Base-by-base conservation (phyloP, 2,888 invertebrate species). In the Synanthedon vespiformis region DNA sequence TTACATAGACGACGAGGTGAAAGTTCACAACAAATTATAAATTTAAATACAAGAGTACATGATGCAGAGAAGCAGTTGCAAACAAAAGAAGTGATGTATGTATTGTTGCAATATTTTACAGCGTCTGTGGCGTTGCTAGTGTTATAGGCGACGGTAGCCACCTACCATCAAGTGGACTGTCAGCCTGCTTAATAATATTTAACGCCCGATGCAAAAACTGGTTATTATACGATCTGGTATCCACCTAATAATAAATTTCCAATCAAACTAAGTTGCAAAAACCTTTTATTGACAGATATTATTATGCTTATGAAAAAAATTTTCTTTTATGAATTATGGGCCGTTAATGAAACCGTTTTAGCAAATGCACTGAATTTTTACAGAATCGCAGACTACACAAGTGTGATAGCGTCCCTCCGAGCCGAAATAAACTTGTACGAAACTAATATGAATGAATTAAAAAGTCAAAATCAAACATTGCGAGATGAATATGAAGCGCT, bases 401-500 rank as follows among this genome's bases (percentile, higher is more conserved):
- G 90, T 51, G 77, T 89, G 58, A 93, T 92, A 76, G 89, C 87
- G 51, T 91, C 90, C 50, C 79, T 95, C 50, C 88, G 92, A 60
- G 91, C 92, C 48, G 94, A 95, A 80, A 91, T 94, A 52, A 89
- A 91, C 65, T 89, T 92, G 89, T 90, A 93, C 61, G 90, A 91
- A 69, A 90, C 89, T 55, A 93, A 90, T 66, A 91, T 94, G 77
- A 89, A 89, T 55, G 94, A 95, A 72, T 76, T 96, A 51, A 93
- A 96, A 80, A 91, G 92, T 59, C 85, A 95, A 11, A 97, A 96
- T 81, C 95, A 97, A 85, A 92, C 95, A 61, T 79, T 98, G 54
- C 90, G 94, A 67, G 98, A 99, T 81, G 98, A 99, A 81, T 95
- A 98, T 74, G 95, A 97, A 77, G 97, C 98, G 0, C 80, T 98